phyloP scores from a whole-genome alignment of 2,113 vertebrate genomes.

The Blennius ocellaris region DNA sequence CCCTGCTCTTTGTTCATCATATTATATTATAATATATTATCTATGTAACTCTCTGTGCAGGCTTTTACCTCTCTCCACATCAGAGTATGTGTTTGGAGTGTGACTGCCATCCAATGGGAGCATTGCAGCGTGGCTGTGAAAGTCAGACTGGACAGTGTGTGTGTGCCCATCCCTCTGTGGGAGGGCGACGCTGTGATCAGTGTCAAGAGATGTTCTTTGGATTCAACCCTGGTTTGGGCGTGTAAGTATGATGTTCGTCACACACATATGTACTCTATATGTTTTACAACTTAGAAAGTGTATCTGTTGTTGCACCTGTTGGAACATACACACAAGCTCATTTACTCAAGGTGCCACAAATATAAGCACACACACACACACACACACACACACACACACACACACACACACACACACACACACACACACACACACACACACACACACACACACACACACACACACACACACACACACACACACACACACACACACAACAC shows the following conservation, averaged over 20 bases:
- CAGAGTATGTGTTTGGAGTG: conserved; percentile 84
- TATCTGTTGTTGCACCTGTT: conserved; percentile 12
- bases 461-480: conserved; percentile 5
- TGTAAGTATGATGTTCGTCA: conserved; percentile 74
- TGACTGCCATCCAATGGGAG: conserved; percentile 86
- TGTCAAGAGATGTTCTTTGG: conserved; percentile 88
- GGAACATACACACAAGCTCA: no score
- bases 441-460: background rate
- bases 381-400: conserved; percentile 8
- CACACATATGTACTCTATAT: background rate
- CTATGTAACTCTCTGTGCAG: conserved; percentile 70
- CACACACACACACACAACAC: conserved; percentile 13
- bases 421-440: background rate
- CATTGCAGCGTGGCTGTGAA: conserved; percentile 81
- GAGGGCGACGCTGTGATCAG: conserved; percentile 86
- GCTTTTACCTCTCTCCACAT: conserved; percentile 83
- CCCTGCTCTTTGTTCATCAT: no score
- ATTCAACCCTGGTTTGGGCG: conserved; percentile 88
- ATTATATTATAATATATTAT: no score
- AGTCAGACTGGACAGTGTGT: conserved; percentile 85
- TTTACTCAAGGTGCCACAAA: background rate
- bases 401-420: conserved; percentile 7
- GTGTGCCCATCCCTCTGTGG: conserved; percentile 85
- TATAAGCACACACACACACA: conserved; percentile 9
- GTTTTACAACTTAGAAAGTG: conserved; percentile 8